These are phyloP conservation scores for Marasmarcha lunaedactyla DNA, from an alignment of 2,888 invertebrate species.

Conservation along the genomic window DNA sequence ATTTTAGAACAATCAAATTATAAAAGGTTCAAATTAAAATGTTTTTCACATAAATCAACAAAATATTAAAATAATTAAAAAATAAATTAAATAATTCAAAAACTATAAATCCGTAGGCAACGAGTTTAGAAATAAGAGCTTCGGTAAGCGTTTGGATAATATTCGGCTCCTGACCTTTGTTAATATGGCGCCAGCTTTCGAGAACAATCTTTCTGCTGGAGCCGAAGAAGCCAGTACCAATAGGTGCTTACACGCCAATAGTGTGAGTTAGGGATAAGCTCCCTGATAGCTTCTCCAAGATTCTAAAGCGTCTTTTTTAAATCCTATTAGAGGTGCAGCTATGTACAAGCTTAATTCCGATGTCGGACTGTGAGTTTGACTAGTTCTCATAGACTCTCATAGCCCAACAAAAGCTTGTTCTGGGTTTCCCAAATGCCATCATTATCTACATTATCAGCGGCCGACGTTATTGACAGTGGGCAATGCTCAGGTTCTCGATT, in stretches of 20 bases:
- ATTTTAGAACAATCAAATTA: too few relatives aligned
- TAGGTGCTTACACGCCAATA: slow-evolving; percentile 6
- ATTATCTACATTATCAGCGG: slow-evolving; percentile 16
- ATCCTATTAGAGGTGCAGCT: slow-evolving; percentile 16
- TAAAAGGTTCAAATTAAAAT: too few relatives aligned
- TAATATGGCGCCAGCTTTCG: slow-evolving; percentile 11
- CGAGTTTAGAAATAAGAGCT: slow-evolving; percentile 16
- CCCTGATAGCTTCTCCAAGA: slow-evolving; percentile 18
- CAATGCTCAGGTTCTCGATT: slow-evolving; percentile 12
- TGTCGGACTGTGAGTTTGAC: slow-evolving; percentile 15
- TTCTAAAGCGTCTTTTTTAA: slow-evolving; percentile 18
- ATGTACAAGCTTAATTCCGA: slow-evolving; percentile 10
- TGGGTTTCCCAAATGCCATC: slow-evolving; percentile 17
- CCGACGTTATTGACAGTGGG: slow-evolving; percentile 13
- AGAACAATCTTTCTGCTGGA: too few relatives aligned
- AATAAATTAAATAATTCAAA: too few relatives aligned
- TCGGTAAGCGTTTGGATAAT: slow-evolving; percentile 12
- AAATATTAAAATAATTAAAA: too few relatives aligned
- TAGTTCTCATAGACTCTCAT: slow-evolving; percentile 16
- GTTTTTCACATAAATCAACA: too few relatives aligned
- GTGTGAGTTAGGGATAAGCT: too few relatives aligned
- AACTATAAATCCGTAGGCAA: too few relatives aligned
- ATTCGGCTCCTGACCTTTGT: slow-evolving; percentile 11
- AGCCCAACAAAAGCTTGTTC: slow-evolving; percentile 17
- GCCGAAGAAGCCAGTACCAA: too few relatives aligned